Evolutionary conservation across 2,113 vertebrate species (phyloP), one percentile per base, ranked within the genome.

Genomic region (Elephas maximus): DNA sequence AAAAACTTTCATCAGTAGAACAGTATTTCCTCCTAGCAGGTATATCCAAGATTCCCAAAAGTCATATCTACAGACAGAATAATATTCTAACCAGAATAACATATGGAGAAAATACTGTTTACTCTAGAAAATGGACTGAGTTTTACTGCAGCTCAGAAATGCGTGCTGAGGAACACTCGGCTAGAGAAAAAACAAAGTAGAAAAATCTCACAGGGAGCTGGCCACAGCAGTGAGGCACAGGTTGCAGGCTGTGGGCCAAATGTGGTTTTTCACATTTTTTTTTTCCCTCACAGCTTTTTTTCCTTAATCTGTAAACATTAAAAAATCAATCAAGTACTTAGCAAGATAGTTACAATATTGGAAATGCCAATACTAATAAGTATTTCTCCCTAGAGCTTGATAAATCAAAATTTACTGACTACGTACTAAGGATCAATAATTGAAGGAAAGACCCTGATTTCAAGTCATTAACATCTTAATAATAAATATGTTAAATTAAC

Each of bases 241-340:
- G 10, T 28, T 74, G 14, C 33, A 51, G 15, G 33, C 41, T 88
- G 9, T 45, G 5, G 5, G 69, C 62, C 77, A 95, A 88, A 71
- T 53, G 51, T 18, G 44, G 14, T 17, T 57, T 76, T 63, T 5
- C 37, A 73, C 4, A 60, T 28, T 33, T 48, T 67, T 33, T 48
- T 67, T 90, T 84, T 45, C 65, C 74, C 45, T 84, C 53, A 11
- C 23, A 53, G 6, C 26, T 76, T 83, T 20, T 15, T 12, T 20
- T 1, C 17, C 23, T 33, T 17, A 57, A 41, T 30, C 74, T 63
- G 26, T 48, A 90, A 76, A 69, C 28, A 65, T 81, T 80, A 23
- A 78, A 90, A 92, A 93, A 90, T 90, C 69, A 88, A n/a, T 67
- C 60, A 71, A 28, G 63, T 57, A 24, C 24, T 88, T 18, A 83